Base-by-base conservation (phyloP, 1,140 invertebrate species). In the Antheraea pernyi region DNA sequence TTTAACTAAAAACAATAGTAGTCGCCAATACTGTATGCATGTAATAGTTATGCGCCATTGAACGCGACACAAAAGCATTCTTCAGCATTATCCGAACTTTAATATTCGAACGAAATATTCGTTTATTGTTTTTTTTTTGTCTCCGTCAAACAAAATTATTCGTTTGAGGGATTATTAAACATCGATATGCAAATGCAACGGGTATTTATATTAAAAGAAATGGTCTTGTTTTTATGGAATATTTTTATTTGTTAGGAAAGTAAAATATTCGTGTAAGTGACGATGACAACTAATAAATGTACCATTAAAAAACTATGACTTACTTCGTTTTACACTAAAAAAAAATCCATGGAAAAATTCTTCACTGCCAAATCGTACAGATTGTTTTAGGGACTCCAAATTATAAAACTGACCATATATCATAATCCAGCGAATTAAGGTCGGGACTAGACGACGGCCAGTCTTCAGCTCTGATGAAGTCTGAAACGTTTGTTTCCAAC, bases 81-180 rank as follows among this genome's bases (percentile, higher is more conserved):
- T 82, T 85, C 68, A 53, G 46, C 46, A 83, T 84, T 84, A 84
- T 84, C 75, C 79, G 77, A 81, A 74, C 80, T 71, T 75, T 85
- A 85, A 83, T 84, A 81, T 85, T 85, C 78, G 81, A 70, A 75
- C 72, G 80, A 86, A 85, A 82, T 85, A 84, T 84, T 67, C 37
- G n/a, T 36, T 30, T 63, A 13, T 65, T 65, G 64, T 70, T 65
- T 65, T 42, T 72, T 70, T 19, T 68, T 70, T 62, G 19, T 64
- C 46, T 16, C 46, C 16, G 46, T 2, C 46, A 53, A 53, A 53
- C 16, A 16, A 53, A 13, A 53, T 53, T 53, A 53, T 53, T 53
- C 13, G 46, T 53, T 53, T 13, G 46, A 53, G 39, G 46, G 46
- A 53, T 53, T 53, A 53, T 53, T 13, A 16, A 16, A 53, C 9